Conservation (phyloP, 2,797 vertebrate genomes). For the Sarcophilus harrisii region DNA sequence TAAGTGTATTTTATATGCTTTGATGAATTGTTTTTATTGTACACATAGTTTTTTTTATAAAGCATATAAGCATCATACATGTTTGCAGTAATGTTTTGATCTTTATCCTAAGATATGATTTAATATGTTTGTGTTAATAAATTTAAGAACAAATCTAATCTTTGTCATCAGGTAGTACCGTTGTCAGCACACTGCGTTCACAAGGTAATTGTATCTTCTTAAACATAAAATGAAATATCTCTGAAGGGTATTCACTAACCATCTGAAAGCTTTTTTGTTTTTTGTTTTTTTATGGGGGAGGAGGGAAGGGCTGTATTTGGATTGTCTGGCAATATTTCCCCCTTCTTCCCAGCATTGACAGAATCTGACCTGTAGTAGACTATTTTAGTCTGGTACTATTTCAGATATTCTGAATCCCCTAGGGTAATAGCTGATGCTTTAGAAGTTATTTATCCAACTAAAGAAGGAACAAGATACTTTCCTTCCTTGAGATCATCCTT, state of each 20-base stretch:
- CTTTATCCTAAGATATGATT: conserved; percentile 81
- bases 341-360: conserved; percentile 71
- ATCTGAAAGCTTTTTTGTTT: conserved; percentile 67
- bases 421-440: conserved; percentile 53
- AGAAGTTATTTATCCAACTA: conserved; percentile 64
- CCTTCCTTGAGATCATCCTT: conserved; percentile 65
- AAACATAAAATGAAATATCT: conserved; percentile 84
- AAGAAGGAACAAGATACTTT: conserved; percentile 50
- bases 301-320: conserved; percentile 65
- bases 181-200: conserved; percentile 86
- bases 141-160: conserved; percentile 86
- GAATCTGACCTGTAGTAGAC: conserved; percentile 50
- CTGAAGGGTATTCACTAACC: conserved; percentile 81
- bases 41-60: conserved; percentile 69
- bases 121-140: conserved; percentile 83
- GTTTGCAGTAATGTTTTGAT: conserved; percentile 79
- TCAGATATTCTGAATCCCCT: conserved; percentile 67
- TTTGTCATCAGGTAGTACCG: conserved; percentile 88
- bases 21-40: conserved; percentile 62
- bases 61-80: conserved; percentile 74
- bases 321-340: conserved; percentile 64
- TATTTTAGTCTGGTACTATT: conserved; percentile 60
- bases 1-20: conserved; percentile 86
- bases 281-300: conserved; percentile 26
- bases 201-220: conserved; percentile 86